Percentiles rank a stretch among this genome's conserved stretches.
Evolutionary conservation across 2,888 invertebrate species (phyloP).

Genomic region (Helleia helle): DNA sequence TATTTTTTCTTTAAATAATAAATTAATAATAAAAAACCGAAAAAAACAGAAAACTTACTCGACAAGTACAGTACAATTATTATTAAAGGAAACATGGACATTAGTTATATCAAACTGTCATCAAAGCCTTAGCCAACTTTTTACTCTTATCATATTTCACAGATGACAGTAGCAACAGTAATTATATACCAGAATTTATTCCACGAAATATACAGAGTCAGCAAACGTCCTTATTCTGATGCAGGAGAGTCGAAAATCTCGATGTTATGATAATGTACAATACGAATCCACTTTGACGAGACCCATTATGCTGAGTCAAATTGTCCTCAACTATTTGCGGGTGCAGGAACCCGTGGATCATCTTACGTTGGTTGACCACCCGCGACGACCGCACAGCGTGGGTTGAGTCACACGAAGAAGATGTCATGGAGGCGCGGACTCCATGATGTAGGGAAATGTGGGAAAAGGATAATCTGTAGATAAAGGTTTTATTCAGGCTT

Average conservation of each 20-base stretch:
- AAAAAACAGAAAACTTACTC: no score
- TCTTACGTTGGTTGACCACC: constrained; percentile 42
- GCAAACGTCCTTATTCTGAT: constrained; percentile 16
- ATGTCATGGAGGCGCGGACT: constrained; percentile 26
- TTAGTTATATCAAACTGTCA: constrained; percentile 1
- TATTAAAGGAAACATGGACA: no score
- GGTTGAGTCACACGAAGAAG: constrained; percentile 43
- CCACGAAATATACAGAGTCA: constrained; percentile 25
- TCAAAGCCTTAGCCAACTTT: neutral
- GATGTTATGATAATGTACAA: neutral
- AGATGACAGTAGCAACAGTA: constrained; percentile 38
- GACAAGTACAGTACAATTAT: no score
- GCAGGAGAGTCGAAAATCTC: constrained; percentile 23
- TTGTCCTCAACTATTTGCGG: constrained; percentile 10
- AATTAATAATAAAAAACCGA: no score
- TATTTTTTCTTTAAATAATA: no score
- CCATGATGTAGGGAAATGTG: neutral
- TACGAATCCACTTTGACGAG: constrained; percentile 27
- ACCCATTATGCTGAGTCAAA: constrained; percentile 19
- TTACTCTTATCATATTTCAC: constrained; percentile 25
- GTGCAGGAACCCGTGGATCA: constrained; percentile 25
- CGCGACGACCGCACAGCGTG: constrained; percentile 45
- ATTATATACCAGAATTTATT: constrained; percentile 35
- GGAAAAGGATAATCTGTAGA: constrained; percentile 1
- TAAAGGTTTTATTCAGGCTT: no score